Base-by-base conservation (phyloP, 2,888 invertebrate species). In the Crossocerus cetratus region DNA sequence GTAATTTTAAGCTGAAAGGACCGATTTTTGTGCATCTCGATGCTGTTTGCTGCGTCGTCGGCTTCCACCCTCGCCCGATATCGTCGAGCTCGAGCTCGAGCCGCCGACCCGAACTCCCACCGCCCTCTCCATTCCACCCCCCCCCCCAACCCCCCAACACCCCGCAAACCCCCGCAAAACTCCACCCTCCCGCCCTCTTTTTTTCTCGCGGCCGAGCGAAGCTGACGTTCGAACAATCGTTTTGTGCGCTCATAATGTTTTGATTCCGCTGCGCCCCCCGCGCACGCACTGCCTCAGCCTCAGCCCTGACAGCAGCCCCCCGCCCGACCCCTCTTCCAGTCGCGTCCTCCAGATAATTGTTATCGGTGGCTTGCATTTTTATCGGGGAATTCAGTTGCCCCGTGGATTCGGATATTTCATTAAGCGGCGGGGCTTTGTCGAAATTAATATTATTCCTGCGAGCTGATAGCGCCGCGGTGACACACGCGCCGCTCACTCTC, bases 1-100 rank as follows among this genome's bases (percentile, higher is more conserved):
- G 86, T 87, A 87, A 87, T 87, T 87, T 87, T 86, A 85, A 86
- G 85, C 87, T 87, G 84, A 86, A 87, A 86, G 85, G 83, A 86
- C 84, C 86, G 85, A 87, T 86, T 87, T 86, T 84, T 83, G 83
- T 83, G 82, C 82, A 82, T 82, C 82, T 83, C 82, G 82, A 82
- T 83, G 82, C 82, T 83, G 83, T 82, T 82, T 82, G 82, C 82
- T 76, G 82, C 83, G 81, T 82, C 83, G 83, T 79, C 82, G 83
- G 81, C 83, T 74, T 80, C 80, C 77, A 69, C 66, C 68, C 69
- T 69, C 58, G 75, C 54, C 64, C 65, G 72, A 60, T 74, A 68
- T 72, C 68, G 23, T 63, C 55, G 32, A 32, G 32, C 32, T 32
- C 32, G 32, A 32, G 32, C 32, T 32, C 32, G 32, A 32, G 32